These are phyloP conservation scores for Cheilosia vernalis DNA, from an alignment of 2,888 invertebrate genomes.

Conservation along the genomic window DNA sequence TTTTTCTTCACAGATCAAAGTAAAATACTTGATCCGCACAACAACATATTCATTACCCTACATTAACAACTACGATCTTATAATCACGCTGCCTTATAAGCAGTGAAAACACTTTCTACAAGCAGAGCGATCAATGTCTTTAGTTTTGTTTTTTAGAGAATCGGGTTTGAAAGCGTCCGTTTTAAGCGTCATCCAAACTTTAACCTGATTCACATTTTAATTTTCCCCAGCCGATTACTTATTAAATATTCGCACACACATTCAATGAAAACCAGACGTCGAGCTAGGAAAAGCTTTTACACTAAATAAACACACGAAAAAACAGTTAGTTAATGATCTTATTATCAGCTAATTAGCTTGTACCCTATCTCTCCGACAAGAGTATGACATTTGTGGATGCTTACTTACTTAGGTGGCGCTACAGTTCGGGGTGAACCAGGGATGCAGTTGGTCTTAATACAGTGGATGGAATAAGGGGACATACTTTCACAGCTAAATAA, in stretches of 20 bases:
- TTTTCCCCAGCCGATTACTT: constrained; percentile 55
- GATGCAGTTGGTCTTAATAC: too few relatives aligned
- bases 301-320: not conserved
- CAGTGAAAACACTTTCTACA: constrained; percentile 51
- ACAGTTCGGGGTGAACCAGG: too few relatives aligned
- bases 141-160: constrained; percentile 33
- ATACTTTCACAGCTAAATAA: too few relatives aligned
- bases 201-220: constrained; percentile 55
- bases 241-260: constrained; percentile 9
- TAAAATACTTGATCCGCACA: constrained; percentile 1
- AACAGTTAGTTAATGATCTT: not conserved
- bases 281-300: constrained; percentile 47
- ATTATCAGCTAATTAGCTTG: not conserved
- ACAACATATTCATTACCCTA: constrained; percentile 5
- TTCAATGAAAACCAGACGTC: constrained; percentile 47
- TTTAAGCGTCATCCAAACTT: constrained; percentile 45
- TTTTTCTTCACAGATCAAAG: not conserved
- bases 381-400: not conserved
- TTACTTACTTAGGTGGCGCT: too few relatives aligned
- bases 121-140: constrained; percentile 28
- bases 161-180: constrained; percentile 60
- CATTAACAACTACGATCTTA: constrained; percentile 27
- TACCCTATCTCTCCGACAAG: constrained; percentile 31
- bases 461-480: too few relatives aligned
- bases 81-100: constrained; percentile 40